Base-by-base conservation (phyloP, 2,888 invertebrate species). In the Lepidochrysops patricia region DNA sequence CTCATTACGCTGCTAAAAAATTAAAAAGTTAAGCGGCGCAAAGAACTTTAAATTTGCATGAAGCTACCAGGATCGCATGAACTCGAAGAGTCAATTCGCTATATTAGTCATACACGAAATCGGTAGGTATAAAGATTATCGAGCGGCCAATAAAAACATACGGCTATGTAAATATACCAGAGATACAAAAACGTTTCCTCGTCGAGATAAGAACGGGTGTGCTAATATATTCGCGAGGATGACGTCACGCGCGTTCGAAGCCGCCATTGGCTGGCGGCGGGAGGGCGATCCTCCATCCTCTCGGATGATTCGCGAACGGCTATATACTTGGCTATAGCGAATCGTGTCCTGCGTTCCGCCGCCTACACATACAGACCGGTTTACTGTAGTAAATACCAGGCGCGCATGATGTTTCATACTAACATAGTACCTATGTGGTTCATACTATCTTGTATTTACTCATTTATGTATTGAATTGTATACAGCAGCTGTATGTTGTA, bases 281-380 rank as follows among this genome's bases (percentile, higher is more conserved):
- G 86, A 88, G 88, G 88, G 85, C 85, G 83, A 85, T 85, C 86
- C 88, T 88, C 87, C 83, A 74, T 82, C 80, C 87, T 88, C 88
- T 88, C 85, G 78, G 70, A 73, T 84, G 80, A 86, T 86, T 87
- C 84, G 87, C 87, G 79, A 83, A 81, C 77, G 67, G 72, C 71
- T 72, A 77, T 74, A 74, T 69, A 73, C 73, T 69, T 62, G 71
- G 67, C 69, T 66, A 66, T 76, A 70, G 79, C 81, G 79, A 83
- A 82, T 79, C 78, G 76, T 70, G 74, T 80, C 80, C 79, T 79
- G 74, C 71, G 70, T 70, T 72, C 70, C 75, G 70, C 73, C 69
- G 62, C 70, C 64, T 68, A 69, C 66, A 57, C 66, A 67, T 60
- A 63, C 60, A 61, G 27, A 64, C 54, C 60, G 57, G 27, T 64